Percentiles rank a stretch among this genome's conserved stretches.
phyloP scores from a whole-genome alignment of 2,797 vertebrate species.

The Rhinophrynus dorsalis region DNA sequence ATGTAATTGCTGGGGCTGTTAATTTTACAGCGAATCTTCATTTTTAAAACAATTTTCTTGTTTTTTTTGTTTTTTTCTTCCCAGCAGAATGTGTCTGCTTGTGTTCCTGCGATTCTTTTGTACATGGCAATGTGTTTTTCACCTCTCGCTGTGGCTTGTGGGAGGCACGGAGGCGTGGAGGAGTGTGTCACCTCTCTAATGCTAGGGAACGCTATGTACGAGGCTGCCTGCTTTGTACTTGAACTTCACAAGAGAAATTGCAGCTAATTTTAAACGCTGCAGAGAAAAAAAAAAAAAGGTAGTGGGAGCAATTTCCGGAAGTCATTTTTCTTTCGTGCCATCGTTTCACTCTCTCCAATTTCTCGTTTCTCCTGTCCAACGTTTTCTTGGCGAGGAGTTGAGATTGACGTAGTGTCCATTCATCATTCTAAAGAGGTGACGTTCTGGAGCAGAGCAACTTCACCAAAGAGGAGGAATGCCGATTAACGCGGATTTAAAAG shows the following conservation, averaged over 20 bases:
- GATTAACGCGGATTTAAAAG: no score
- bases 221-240: neutral
- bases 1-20: neutral
- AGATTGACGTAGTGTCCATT: no score
- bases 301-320: neutral
- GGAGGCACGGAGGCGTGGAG: slow-evolving; percentile 26
- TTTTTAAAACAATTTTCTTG: neutral
- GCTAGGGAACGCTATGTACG: slow-evolving; percentile 4
- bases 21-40: neutral
- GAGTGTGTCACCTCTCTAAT: neutral
- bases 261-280: slow-evolving; percentile 7
- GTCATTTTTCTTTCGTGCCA: no score
- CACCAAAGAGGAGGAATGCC: no score
- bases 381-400: no score
- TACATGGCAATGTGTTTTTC: neutral
- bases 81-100: neutral
- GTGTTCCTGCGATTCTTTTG: neutral
- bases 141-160: neutral
- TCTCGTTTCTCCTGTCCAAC: no score
- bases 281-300: no score
- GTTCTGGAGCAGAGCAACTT: no score
- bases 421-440: no score
- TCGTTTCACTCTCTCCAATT: no score
- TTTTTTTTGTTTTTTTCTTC: neutral
- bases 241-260: neutral